Conservation (phyloP, 92 coral and sea anemone genomes). For the Desmophyllum pertusum region DNA sequence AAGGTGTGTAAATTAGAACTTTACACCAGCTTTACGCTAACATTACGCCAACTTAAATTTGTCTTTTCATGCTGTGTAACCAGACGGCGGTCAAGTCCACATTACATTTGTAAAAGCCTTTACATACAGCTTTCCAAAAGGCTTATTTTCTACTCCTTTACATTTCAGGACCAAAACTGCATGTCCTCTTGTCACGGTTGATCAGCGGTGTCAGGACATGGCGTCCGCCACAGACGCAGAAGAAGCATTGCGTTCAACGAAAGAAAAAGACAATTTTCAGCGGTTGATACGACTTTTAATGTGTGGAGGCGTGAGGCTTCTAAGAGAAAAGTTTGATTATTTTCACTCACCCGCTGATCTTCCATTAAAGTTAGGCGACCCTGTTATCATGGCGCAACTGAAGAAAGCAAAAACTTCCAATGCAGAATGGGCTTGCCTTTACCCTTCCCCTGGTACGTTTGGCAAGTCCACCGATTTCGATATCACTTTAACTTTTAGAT, state of each 20-base stretch:
- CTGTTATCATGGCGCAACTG: constrained; percentile 11
- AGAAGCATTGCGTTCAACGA: constrained; percentile 27
- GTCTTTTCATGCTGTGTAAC: too few relatives aligned
- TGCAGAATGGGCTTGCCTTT: constrained; percentile 28
- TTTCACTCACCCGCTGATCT: constrained; percentile 47
- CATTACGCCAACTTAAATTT: too few relatives aligned
- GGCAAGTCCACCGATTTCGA: constrained; percentile 53
- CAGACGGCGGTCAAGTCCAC: too few relatives aligned
- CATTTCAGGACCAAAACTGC: background rate
- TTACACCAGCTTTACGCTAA: too few relatives aligned
- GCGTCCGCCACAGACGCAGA: background rate
- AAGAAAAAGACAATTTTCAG: constrained; percentile 45
- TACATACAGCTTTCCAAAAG: too few relatives aligned
- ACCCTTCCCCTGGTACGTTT: constrained; percentile 45
- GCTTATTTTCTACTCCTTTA: background rate
- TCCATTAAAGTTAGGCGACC: constrained; percentile 11
- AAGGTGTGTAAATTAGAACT: too few relatives aligned
- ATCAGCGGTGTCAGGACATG: background rate
- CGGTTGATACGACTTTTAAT: constrained; percentile 48
- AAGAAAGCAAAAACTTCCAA: background rate
- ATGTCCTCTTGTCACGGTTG: background rate
- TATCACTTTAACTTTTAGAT: constrained; percentile 30
- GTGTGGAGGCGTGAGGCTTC: constrained; percentile 46
- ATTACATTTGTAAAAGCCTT: too few relatives aligned
- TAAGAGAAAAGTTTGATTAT: constrained; percentile 47